A percentile compares a stretch with the other conserved stretches of the same genome.
Conservation (phyloP, 2,888 invertebrate species). For the Loripinus fragilis region DNA sequence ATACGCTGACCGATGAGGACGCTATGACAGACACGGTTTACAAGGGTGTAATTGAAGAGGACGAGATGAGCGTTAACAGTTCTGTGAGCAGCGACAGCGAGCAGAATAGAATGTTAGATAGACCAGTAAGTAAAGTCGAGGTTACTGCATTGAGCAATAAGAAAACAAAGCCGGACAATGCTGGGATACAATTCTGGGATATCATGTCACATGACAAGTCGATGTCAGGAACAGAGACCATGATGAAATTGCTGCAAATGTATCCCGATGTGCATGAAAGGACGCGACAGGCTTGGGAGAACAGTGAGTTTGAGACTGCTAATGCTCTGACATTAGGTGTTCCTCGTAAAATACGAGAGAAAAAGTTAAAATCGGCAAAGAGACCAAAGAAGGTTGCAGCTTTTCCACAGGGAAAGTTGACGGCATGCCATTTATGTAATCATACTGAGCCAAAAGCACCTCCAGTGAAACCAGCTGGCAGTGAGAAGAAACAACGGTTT, state of each 20-base stretch:
- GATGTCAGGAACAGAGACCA: conserved; percentile 35
- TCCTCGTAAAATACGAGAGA: conserved; percentile 38
- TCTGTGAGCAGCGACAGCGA: not conserved
- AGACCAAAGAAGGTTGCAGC: conserved; percentile 18
- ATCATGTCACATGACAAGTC: conserved; percentile 48
- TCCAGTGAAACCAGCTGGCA: not conserved
- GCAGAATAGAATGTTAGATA: not conserved
- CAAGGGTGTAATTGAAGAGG: not conserved
- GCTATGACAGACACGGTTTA: not conserved
- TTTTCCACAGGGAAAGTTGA: not conserved
- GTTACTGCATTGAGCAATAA: not conserved
- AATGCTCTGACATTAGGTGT: conserved; percentile 51
- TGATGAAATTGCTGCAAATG: conserved; percentile 45
- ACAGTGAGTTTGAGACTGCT: conserved; percentile 33
- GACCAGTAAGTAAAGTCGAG: not conserved
- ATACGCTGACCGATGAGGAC: conserved; percentile 22
- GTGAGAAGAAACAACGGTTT: conserved; percentile 30
- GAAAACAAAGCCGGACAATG: not conserved
- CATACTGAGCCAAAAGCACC: not conserved
- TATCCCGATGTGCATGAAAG: conserved; percentile 42
- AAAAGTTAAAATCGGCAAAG: conserved; percentile 34
- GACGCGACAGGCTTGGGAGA: conserved; percentile 25
- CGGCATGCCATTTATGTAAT: not conserved
- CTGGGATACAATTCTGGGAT: conserved; percentile 49
- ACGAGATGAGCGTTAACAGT: not conserved